Percentiles rank a stretch among this genome's conserved stretches.
phyloP scores from a whole-genome alignment of 2,888 invertebrate species.

The Rugalucina vietnamica region DNA sequence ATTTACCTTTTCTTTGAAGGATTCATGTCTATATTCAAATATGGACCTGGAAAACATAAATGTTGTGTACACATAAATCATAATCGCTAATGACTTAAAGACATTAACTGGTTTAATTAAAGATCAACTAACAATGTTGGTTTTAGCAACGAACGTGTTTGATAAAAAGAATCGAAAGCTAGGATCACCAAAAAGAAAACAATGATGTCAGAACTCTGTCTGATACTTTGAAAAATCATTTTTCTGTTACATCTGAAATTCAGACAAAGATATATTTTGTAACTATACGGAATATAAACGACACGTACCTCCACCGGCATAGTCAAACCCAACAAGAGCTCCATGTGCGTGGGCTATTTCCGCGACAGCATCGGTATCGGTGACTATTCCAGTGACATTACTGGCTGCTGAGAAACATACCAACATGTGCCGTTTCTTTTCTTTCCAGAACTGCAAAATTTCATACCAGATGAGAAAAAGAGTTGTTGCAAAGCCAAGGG shows the following conservation, averaged over 20 bases:
- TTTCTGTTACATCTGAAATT: too few relatives aligned
- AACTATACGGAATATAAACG: not conserved
- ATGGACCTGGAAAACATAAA: constrained; percentile 56
- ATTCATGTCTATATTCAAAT: constrained; percentile 73
- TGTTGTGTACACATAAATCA: not conserved
- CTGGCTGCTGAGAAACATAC: constrained; percentile 68
- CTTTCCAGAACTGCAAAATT: constrained; percentile 63
- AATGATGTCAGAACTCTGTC: too few relatives aligned
- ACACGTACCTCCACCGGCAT: constrained; percentile 66
- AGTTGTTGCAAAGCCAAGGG: too few relatives aligned
- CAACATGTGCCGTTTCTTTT: constrained; percentile 52
- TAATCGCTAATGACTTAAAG: too few relatives aligned
- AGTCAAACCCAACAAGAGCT: constrained; percentile 72
- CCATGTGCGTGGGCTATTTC: constrained; percentile 69
- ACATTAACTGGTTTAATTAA: too few relatives aligned
- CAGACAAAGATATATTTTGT: not conserved
- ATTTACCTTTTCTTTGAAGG: constrained; percentile 62
- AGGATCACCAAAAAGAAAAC: too few relatives aligned
- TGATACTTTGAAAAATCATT: too few relatives aligned
- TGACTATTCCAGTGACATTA: constrained; percentile 76
- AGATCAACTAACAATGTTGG: too few relatives aligned
- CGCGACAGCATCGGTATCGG: constrained; percentile 68
- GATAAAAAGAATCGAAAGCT: too few relatives aligned
- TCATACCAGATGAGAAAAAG: too few relatives aligned
- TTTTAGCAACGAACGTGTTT: too few relatives aligned